Evolutionary conservation across 2,888 invertebrate genomes (phyloP).

Genomic region (Drosophila nr. perissopoda): DNA sequence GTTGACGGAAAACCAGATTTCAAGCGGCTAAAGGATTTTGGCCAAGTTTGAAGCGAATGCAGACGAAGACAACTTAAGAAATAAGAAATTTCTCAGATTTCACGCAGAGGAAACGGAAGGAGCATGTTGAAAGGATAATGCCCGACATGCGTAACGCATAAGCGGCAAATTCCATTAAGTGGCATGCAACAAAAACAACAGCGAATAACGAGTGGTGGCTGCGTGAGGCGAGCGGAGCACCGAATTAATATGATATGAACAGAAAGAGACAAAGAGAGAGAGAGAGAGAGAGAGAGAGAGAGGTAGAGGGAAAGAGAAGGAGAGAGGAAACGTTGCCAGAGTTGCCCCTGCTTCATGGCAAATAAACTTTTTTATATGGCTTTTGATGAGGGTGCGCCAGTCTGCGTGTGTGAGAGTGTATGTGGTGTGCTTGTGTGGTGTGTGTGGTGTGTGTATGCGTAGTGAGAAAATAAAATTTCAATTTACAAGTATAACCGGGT

Average conservation of each 20-base stretch:
- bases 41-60: constrained; percentile 2
- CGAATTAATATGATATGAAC: constrained; percentile 71
- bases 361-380: constrained; percentile 71
- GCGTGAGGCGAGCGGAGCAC: constrained; percentile 27
- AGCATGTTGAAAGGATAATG: constrained; percentile 74
- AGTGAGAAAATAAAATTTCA: constrained; percentile 72
- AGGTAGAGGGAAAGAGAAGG: neutral
- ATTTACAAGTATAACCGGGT: constrained; percentile 74
- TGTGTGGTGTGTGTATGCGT: constrained; percentile 16
- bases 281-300: neutral
- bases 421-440: constrained; percentile 1
- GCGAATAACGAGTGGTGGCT: constrained; percentile 28
- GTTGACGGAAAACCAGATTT: constrained; percentile 39
- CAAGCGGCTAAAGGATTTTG: constrained; percentile 47
- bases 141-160: constrained; percentile 80
- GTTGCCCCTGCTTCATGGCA: constrained; percentile 72
- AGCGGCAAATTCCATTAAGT: constrained; percentile 81
- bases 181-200: constrained; percentile 53
- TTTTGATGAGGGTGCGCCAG: constrained; percentile 69
- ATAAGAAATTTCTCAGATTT: constrained; percentile 40
- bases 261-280: neutral
- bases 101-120: constrained; percentile 58
- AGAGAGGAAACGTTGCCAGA: constrained; percentile 40
- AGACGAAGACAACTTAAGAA: constrained; percentile 1
- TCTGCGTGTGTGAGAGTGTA: constrained; percentile 9